Evolutionary conservation across 1,140 invertebrate genomes (phyloP).

Genomic region (Lepidotrigona ventralis): DNA sequence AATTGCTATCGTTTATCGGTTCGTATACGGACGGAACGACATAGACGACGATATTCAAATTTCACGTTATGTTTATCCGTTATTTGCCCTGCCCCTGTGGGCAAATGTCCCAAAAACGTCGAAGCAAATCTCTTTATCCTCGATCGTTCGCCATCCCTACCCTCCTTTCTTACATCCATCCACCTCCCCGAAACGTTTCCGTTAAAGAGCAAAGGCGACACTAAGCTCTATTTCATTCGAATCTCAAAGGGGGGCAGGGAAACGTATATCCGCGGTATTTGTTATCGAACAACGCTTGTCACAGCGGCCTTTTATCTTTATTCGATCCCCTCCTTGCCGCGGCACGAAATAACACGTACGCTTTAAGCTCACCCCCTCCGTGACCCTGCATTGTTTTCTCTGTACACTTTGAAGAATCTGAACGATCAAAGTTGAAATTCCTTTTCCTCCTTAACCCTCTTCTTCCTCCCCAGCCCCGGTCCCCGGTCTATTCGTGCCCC

Average conservation of each 20-base stretch:
- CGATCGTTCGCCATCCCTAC: neutral
- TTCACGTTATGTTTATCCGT: neutral
- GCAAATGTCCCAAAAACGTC: neutral
- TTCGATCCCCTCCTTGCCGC: neutral
- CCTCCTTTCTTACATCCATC: neutral
- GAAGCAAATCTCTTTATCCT: conserved; percentile 17
- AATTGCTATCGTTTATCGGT: conserved; percentile 30
- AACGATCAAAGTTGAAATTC: conserved; percentile 1
- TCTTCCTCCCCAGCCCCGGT: no score
- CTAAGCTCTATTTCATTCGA: conserved; percentile 30
- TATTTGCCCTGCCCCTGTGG: no score
- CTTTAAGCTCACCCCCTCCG: neutral
- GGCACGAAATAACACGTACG: conserved; percentile 13
- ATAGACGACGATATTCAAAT: conserved; percentile 17
- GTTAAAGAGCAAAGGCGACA: conserved; percentile 28
- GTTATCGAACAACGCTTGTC: conserved; percentile 12
- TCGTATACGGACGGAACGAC: neutral
- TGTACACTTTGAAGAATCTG: neutral
- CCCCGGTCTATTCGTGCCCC: no score
- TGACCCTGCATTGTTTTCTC: neutral
- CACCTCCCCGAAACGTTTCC: neutral
- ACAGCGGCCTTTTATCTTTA: conserved; percentile 14
- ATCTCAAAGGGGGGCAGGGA: neutral
- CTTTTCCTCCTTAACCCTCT: neutral
- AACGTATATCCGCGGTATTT: conserved; percentile 3